These are phyloP conservation scores for Drosophila sturtevanti DNA, from an alignment of 1,140 invertebrate genomes.

Conservation along the genomic window DNA sequence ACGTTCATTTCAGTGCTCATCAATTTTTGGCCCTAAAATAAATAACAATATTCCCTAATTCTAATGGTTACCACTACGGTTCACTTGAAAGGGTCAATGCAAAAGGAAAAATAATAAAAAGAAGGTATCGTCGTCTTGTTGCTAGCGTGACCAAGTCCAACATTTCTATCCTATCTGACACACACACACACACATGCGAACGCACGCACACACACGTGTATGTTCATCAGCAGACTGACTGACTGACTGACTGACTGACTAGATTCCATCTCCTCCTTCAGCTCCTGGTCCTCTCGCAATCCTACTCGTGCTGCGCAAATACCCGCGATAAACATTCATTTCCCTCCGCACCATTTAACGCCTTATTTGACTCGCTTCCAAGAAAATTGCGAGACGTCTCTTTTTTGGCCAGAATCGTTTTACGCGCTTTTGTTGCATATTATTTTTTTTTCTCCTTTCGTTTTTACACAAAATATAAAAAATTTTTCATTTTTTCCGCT, in stretches of 20 bases:
- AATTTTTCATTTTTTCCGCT: conserved; percentile 56
- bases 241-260: conserved; percentile 17
- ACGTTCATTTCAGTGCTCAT: conserved; percentile 60
- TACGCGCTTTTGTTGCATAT: conserved; percentile 26
- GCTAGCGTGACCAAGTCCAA: conserved; percentile 36
- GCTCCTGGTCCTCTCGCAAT: no score
- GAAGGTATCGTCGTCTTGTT: neutral
- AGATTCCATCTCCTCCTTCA: no score
- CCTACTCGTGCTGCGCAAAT: neutral
- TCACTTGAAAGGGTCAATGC: conserved; percentile 26
- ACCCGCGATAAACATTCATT: conserved; percentile 35
- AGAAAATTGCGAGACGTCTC: conserved; percentile 42
- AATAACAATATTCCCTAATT: conserved; percentile 44
- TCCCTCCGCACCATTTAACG: conserved; percentile 47
- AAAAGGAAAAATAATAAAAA: neutral
- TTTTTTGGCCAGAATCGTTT: conserved; percentile 28
- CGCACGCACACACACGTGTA: neutral
- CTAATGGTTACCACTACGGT: conserved; percentile 31
- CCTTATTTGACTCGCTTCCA: conserved; percentile 27
- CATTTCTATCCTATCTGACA: conserved; percentile 27
- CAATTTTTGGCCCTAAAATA: conserved; percentile 53
- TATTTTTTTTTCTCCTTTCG: no score
- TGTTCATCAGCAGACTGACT: no score
- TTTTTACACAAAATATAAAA: conserved; percentile 60
- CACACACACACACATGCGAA: conserved; percentile 13